Evolutionary conservation across 2,888 invertebrate genomes (phyloP).

Genomic region (Oligia fasciuncula): DNA sequence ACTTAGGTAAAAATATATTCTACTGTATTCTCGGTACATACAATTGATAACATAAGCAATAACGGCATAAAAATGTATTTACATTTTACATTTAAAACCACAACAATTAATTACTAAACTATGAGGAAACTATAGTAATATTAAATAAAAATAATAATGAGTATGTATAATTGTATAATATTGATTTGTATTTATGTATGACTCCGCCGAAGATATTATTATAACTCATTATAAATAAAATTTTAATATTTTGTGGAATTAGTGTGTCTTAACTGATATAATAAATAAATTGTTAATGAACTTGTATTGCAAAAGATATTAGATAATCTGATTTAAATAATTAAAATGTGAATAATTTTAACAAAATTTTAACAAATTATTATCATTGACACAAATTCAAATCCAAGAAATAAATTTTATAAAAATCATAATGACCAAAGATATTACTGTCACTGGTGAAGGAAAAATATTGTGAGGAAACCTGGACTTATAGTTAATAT

Average conservation of each 20-base stretch:
- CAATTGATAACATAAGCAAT: conserved; percentile 19
- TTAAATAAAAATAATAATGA: conserved; percentile 25
- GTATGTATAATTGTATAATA: conserved; percentile 18
- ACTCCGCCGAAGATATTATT: conserved; percentile 19
- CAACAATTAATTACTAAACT: conserved; percentile 31
- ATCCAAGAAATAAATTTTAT: neutral
- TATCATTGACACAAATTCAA: neutral
- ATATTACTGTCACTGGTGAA: neutral
- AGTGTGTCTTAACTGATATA: neutral
- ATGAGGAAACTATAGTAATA: conserved; percentile 42
- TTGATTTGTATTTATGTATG: conserved; percentile 12
- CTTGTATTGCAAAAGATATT: neutral
- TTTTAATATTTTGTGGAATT: conserved; percentile 27
- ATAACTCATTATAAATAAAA: conserved; percentile 17
- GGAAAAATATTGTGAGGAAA: neutral
- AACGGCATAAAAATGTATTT: neutral
- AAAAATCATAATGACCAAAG: neutral
- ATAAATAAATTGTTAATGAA: conserved; percentile 5
- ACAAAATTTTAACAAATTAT: neutral
- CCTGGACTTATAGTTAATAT: neutral
- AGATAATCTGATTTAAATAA: neutral
- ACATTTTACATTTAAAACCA: conserved; percentile 26
- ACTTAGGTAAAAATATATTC: neutral
- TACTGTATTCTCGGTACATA: neutral
- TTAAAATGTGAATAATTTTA: neutral